phyloP scores from a whole-genome alignment of 1,140 invertebrate genomes.

The Polypedilum vanderplanki region DNA sequence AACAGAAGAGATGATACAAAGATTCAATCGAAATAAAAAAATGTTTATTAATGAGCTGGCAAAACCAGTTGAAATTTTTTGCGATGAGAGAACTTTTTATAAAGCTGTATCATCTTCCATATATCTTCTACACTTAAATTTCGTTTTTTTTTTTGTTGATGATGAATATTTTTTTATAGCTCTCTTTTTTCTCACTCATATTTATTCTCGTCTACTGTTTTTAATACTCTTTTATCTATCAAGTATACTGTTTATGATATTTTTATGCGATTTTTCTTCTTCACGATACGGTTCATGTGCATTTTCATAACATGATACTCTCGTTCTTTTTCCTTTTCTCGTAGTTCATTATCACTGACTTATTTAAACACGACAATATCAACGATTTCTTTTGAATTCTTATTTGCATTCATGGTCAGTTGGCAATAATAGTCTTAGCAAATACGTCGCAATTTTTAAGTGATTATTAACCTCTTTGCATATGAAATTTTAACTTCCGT shows the following conservation, averaged over 20 bases:
- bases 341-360: no score
- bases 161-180: neutral
- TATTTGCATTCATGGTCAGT: neutral
- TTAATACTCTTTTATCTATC: neutral
- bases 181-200: neutral
- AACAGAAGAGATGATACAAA: neutral
- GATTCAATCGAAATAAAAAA: neutral
- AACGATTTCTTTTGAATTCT: neutral
- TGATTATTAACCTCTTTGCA: slow-evolving; percentile 4
- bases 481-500: neutral
- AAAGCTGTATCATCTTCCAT: slow-evolving; percentile 6
- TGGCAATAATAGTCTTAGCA: neutral
- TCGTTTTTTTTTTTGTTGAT: neutral
- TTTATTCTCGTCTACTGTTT: neutral
- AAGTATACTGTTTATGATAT: neutral
- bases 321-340: neutral
- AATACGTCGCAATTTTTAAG: neutral
- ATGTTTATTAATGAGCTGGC: neutral
- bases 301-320: neutral
- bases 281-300: neutral
- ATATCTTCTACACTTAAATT: neutral
- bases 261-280: neutral
- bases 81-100: neutral
- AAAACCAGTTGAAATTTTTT: neutral
- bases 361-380: neutral